phyloP scores from a whole-genome alignment of 2,113 vertebrate species.

The Orientallactaga bullata region DNA sequence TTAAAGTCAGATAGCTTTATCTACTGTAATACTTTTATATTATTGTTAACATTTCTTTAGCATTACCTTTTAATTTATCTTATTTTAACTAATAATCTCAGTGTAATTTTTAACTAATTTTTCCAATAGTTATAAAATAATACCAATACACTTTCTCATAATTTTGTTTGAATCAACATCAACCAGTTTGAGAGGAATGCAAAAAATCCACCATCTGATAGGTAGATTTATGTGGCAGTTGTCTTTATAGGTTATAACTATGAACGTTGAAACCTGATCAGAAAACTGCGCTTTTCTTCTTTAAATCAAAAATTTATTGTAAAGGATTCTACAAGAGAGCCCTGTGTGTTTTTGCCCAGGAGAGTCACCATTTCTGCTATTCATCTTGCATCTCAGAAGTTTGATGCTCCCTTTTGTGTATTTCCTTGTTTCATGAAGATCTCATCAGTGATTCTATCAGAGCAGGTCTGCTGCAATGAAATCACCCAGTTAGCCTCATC shows the following conservation, averaged over 20 bases:
- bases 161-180: not conserved
- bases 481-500: too few species aligned
- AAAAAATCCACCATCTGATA: not conserved
- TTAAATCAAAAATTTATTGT: not conserved
- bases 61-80: constrained; percentile 2
- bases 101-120: not conserved
- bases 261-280: not conserved
- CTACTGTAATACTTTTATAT: not conserved
- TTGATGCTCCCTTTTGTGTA: too few species aligned
- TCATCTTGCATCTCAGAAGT: too few species aligned
- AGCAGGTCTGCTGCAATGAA: too few species aligned
- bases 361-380: too few species aligned
- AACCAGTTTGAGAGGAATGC: not conserved
- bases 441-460: too few species aligned
- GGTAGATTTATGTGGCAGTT: not conserved
- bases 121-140: not conserved
- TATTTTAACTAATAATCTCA: not conserved
- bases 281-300: not conserved
- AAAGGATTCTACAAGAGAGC: not conserved
- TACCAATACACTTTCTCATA: not conserved
- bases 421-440: too few species aligned
- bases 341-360: too few species aligned
- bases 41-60: not conserved
- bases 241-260: not conserved
- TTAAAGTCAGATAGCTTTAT: not conserved